These are phyloP conservation scores for Apamea monoglypha DNA, from an alignment of 2,888 invertebrate species.

Conservation along the genomic window DNA sequence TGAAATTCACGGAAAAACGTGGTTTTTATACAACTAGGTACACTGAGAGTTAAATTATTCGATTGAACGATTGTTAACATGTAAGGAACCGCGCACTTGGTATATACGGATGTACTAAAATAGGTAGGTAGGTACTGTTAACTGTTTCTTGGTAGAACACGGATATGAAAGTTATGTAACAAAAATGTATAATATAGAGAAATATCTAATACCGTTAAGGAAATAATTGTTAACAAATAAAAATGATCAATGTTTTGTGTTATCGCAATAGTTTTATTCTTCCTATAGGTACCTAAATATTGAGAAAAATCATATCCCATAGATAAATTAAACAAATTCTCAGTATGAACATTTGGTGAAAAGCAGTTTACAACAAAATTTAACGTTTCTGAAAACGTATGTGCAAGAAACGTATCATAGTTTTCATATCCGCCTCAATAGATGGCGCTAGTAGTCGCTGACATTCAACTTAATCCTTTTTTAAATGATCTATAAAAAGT, in stretches of 20 bases:
- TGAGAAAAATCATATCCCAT: not conserved
- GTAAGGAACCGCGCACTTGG: not conserved
- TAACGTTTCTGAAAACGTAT: not conserved
- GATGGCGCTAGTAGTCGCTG: conserved; percentile 70
- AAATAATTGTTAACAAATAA: not conserved
- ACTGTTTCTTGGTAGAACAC: not conserved
- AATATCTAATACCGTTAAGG: not conserved
- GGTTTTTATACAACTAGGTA: conserved; percentile 16
- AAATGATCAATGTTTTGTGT: not conserved
- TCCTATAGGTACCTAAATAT: not conserved
- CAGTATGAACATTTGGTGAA: not conserved
- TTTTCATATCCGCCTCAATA: conserved; percentile 47
- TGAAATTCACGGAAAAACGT: conserved; percentile 16
- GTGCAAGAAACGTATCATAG: not conserved
- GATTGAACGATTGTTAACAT: conserved; percentile 13
- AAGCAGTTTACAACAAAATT: not conserved
- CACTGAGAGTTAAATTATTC: conserved; percentile 21
- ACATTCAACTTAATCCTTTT: not conserved
- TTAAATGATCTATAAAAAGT: not conserved
- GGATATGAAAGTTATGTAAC: not conserved
- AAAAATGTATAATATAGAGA: not conserved
- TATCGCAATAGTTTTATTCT: not conserved
- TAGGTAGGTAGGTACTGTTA: not conserved
- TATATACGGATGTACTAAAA: not conserved
- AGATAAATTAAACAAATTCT: not conserved